A percentile compares a stretch with the other conserved stretches of the same genome.
phyloP scores from a whole-genome alignment of 2,113 vertebrate species.

The Colistium nudipinnis region DNA sequence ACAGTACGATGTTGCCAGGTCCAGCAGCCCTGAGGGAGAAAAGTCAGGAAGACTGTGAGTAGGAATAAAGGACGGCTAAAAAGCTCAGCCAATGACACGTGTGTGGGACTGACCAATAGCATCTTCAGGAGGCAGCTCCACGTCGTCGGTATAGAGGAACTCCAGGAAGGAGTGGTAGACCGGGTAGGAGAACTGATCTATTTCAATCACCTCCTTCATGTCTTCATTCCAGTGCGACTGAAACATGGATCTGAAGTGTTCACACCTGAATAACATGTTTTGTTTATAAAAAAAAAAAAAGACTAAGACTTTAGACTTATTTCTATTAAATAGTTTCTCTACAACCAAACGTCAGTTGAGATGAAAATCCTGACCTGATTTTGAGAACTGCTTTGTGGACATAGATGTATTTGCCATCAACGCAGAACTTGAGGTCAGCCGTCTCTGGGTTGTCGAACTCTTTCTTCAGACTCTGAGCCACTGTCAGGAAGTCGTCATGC shows the following conservation, averaged over 20 bases:
- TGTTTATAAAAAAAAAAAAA: too few species aligned
- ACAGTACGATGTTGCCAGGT: slow-evolving; percentile 97
- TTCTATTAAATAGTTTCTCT: background rate
- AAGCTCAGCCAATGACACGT: background rate
- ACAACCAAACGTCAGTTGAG: background rate
- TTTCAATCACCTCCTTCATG: slow-evolving; percentile 95
- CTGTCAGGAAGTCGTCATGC: slow-evolving; percentile 93
- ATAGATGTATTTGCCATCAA: slow-evolving; percentile 94
- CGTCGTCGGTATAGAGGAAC: slow-evolving; percentile 94
- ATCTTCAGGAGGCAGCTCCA: slow-evolving; percentile 95
- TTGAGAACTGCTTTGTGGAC: slow-evolving; percentile 98
- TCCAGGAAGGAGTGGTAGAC: slow-evolving; percentile 97
- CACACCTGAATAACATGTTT: slow-evolving; percentile 84
- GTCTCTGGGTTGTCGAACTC: slow-evolving; percentile 98
- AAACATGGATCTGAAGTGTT: slow-evolving; percentile 98
- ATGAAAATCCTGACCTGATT: slow-evolving; percentile 87
- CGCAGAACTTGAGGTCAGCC: slow-evolving; percentile 93
- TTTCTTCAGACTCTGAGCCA: slow-evolving; percentile 94
- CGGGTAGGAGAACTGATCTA: slow-evolving; percentile 95
- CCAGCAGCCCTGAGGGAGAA: slow-evolving; percentile 87
- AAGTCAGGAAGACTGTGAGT: background rate
- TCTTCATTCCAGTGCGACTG: slow-evolving; percentile 98
- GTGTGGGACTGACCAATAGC: slow-evolving; percentile 87
- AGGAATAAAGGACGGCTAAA: background rate
- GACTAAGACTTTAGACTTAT: too few species aligned